Evolutionary conservation across 64 coral and sea anemone genomes (phyloP), one percentile per base, ranked within the genome.

Genomic region (Montipora cactus): DNA sequence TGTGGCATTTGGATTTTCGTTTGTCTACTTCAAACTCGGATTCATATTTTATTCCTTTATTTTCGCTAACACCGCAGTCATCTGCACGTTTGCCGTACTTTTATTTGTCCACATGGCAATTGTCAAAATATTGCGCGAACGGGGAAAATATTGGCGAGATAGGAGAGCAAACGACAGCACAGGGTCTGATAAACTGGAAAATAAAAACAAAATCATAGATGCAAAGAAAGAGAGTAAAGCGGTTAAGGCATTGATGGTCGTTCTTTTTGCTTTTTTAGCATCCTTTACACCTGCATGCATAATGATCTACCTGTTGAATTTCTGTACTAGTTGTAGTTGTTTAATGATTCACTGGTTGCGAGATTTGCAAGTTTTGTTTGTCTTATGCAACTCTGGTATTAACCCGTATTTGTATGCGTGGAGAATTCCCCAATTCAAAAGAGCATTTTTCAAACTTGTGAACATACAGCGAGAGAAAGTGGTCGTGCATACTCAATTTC

Each of bases 331-430:
- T 2, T 97, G 95, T 70, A 50, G 73, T 22, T 97, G 95, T 66
- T 76, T 59, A 3, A 50, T 94, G 49, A 84, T 94, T 4, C 95
- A 94, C 47, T 97, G 92, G 92, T 49, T 97, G 14, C 78, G 95
- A 80, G 95, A 97, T 83, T 70, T 97, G 3, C 92, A 91, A 58
- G 82, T 91, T 49, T 67, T 97, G 8, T 88, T 97, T 4, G 45
- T 97, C 7, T 28, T 97, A 5, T 14, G 86, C 14, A 97, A 97
- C 23, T 94, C 92, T 44, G 95, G 85, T 2, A 67, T 97, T 0
- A 96, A 97, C 15, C 95, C 95, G 0, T 97, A 94, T 47, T 51
- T 97, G 18, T 96, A 96, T 64, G 95, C 91, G 23, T 96, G 88
- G 88, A 70, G 95, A 1, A 57, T 96, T 67, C 95, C 91, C 0